Conservation (phyloP, 2,113 vertebrate genomes). For the Seriola quinqueradiata region DNA sequence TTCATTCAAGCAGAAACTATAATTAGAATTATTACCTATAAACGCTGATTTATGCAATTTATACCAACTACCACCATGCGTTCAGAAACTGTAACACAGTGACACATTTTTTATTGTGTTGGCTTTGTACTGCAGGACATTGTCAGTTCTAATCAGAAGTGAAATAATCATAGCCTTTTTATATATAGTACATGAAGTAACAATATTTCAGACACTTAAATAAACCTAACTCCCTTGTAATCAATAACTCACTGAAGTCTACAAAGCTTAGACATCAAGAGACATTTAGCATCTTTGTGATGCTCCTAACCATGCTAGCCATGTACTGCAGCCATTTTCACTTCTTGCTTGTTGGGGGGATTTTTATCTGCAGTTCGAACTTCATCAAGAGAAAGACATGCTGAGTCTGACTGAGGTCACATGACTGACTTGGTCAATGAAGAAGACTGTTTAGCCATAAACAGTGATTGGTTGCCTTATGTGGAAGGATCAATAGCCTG, state of each 20-base stretch:
- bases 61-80: background rate
- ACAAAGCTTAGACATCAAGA: background rate
- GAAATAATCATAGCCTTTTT: background rate
- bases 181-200: too few relatives aligned
- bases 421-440: background rate
- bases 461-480: background rate
- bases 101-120: background rate
- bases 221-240: background rate
- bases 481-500: background rate
- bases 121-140: background rate
- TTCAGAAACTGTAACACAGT: background rate
- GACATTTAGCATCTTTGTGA: too few relatives aligned
- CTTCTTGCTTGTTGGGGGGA: background rate
- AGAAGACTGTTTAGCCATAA: background rate
- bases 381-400: too few relatives aligned
- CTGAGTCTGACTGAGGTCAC: background rate
- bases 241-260: background rate
- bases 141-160: background rate
- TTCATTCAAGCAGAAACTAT: background rate
- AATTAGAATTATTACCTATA: background rate
- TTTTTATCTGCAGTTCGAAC: background rate
- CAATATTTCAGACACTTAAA: background rate
- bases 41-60: background rate
- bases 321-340: background rate
- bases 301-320: background rate